Percentiles rank a stretch among this genome's conserved stretches.
These are phyloP conservation scores for Lamprotornis superbus DNA, from an alignment of 2,113 vertebrate genomes.

Conservation along the genomic window DNA sequence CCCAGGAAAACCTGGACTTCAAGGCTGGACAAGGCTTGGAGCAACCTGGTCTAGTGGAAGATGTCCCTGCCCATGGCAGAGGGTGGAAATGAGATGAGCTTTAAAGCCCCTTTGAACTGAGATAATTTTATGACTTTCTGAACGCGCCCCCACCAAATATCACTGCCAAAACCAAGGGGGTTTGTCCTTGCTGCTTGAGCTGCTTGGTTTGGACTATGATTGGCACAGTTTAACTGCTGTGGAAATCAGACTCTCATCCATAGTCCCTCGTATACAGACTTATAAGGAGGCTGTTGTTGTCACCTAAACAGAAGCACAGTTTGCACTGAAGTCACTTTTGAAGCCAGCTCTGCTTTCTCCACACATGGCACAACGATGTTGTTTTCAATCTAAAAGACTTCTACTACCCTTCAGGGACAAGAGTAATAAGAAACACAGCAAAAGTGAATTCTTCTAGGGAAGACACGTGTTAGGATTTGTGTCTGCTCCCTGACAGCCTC, in stretches of 20 bases:
- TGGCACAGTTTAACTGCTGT: not conserved
- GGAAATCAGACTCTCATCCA: not conserved
- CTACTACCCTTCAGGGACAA: not conserved
- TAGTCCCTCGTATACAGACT: not conserved
- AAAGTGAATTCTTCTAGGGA: not conserved
- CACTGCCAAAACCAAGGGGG: not conserved
- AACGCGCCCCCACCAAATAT: not conserved
- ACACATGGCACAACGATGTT: not conserved
- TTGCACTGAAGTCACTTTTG: not conserved
- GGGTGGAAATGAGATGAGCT: not conserved
- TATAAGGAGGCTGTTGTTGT: not conserved
- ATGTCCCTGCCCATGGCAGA: not conserved
- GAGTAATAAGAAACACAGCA: not conserved
- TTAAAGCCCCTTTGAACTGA: not conserved
- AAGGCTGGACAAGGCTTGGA: not conserved
- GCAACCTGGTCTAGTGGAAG: not conserved
- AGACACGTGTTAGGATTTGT: not conserved
- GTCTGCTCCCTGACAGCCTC: not conserved
- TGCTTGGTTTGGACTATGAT: not conserved
- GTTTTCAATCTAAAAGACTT: not conserved
- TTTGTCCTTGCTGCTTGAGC: not conserved
- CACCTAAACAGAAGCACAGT: not conserved
- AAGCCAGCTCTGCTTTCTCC: not conserved
- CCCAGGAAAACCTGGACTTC: not conserved
- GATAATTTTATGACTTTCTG: not conserved